Base-by-base conservation (phyloP, 2,797 vertebrate genomes). In the Mormyrus proboscirostris region DNA sequence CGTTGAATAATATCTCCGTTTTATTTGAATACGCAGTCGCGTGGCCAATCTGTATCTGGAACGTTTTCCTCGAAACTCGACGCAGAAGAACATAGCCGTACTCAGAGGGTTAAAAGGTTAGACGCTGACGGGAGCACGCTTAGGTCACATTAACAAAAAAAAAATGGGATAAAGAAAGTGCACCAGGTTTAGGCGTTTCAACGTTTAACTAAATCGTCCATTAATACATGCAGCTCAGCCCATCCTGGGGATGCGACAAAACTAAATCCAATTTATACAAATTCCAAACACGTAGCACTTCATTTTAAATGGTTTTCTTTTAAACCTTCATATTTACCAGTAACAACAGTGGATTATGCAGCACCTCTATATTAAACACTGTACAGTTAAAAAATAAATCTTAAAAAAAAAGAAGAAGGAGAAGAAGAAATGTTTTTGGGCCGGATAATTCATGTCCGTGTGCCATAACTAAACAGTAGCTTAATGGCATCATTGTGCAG, bases 161-260 rank as follows among this genome's bases (percentile, higher is more conserved):
- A 73, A 88, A 88, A 88, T 29, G 29, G 38, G 44, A 82, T 89
- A 57, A 85, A 62, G 90, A 96, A 97, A 97, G 97, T 97, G 97
- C 96, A 97, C 97, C 96, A 95, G 96, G 95, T 97, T 97, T 95
- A 96, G 94, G 96, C 96, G 96, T 95, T 88, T 94, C 97, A 97
- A 98, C 97, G 96, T 96, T 96, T 95, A 97, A 97, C 96, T 97
- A 96, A 98, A 99, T 94, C 94, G 97, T 97, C 97, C 94, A 96
- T 97, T 96, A 96, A 98, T 96, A 97, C 98, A 99, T 99, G 99
- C 99, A 99, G 97, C 96, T 97, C 94, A 96, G 95, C 95, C 97
- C 97, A 97, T 96, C 96, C 90, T 93, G 95, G 92, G 92, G 97
- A 97, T 96, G 97, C 96, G 96, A 96, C 96, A 93, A 95, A 96